A percentile compares a stretch with the other conserved stretches of the same genome.
Conservation (phyloP, 2,888 invertebrate genomes). For the Nasonovia ribisnigri region DNA sequence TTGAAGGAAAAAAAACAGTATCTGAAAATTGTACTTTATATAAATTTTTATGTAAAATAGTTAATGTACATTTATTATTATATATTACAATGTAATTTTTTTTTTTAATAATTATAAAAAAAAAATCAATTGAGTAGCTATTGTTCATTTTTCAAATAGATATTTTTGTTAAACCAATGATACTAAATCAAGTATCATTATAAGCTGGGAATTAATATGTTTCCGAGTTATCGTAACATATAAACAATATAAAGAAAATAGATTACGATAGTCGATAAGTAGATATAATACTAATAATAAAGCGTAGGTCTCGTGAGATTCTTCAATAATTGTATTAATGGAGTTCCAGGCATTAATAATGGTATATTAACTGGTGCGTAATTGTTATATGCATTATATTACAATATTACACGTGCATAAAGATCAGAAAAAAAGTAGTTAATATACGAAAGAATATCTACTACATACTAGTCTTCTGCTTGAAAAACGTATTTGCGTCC, state of each 20-base stretch:
- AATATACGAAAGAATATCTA: background rate
- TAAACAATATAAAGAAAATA: background rate
- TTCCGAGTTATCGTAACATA: background rate
- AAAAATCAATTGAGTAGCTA: background rate
- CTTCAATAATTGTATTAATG: background rate
- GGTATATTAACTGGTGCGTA: background rate
- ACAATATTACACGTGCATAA: background rate
- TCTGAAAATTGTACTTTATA: background rate
- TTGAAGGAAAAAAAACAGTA: background rate
- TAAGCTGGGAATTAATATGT: background rate
- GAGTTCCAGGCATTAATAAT: background rate
- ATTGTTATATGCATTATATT: background rate
- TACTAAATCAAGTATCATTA: background rate
- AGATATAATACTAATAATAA: background rate
- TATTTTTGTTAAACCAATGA: background rate
- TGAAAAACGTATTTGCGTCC: background rate
- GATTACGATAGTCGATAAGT: background rate
- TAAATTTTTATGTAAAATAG: too few species aligned
- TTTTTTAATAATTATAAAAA: background rate
- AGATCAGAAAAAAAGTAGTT: background rate
- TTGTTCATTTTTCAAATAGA: background rate
- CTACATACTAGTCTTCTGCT: background rate
- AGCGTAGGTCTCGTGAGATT: background rate
- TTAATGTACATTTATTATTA: too few species aligned
- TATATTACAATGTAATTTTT: background rate